Conservation (phyloP, 2,888 invertebrate genomes). For the Nemapogon koenigi region DNA sequence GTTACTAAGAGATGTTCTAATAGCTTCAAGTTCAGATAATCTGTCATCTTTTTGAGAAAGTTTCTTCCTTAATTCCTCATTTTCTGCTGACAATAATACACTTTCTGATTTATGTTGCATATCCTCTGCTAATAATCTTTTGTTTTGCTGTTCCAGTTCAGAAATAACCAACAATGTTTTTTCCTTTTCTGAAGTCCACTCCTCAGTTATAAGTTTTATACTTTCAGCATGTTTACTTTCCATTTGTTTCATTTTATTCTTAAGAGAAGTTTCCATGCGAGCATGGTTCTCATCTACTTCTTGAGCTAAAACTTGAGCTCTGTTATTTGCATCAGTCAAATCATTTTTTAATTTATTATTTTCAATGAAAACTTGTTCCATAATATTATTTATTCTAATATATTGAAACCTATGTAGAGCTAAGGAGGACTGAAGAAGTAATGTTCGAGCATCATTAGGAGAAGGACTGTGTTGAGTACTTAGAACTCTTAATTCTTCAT, state of each 20-base stretch:
- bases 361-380: constrained; percentile 76
- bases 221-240: constrained; percentile 82
- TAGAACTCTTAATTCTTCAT: constrained; percentile 64
- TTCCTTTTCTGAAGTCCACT: constrained; percentile 78
- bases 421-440: constrained; percentile 68
- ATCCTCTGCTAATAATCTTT: constrained; percentile 72
- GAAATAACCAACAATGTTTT: constrained; percentile 65
- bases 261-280: constrained; percentile 78
- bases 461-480: constrained; percentile 17
- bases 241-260: constrained; percentile 71
- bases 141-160: constrained; percentile 70
- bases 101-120: constrained; percentile 70
- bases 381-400: constrained; percentile 59
- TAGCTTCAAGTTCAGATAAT: constrained; percentile 62
- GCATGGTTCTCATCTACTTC: constrained; percentile 92
- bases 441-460: constrained; percentile 24
- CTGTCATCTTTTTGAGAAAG: constrained; percentile 67
- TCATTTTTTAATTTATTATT: constrained; percentile 82
- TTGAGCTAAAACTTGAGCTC: constrained; percentile 82
- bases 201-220: constrained; percentile 72
- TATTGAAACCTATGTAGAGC: constrained; percentile 72
- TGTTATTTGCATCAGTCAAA: constrained; percentile 80
- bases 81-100: constrained; percentile 66
- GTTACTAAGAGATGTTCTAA: constrained; percentile 52
- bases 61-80: constrained; percentile 69